phyloP scores from a whole-genome alignment of 2,888 invertebrate species.

The Agonopterix heracliana region DNA sequence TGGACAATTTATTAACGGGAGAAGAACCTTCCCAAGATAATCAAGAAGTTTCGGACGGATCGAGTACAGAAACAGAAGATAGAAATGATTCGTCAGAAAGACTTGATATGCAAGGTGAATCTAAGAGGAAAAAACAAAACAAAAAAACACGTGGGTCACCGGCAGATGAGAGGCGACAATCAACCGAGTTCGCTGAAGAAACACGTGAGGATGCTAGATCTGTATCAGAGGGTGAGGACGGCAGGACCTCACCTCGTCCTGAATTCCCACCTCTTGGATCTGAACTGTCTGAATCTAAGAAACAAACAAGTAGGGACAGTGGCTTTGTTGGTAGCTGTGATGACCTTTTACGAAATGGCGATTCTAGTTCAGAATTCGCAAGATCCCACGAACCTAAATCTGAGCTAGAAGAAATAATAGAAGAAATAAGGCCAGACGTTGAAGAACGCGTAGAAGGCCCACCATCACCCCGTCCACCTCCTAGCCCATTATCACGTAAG shows the following conservation, averaged over 20 bases:
- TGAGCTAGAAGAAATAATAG: constrained; percentile 76
- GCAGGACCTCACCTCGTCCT: constrained; percentile 81
- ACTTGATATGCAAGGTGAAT: constrained; percentile 85
- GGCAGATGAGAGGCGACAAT: constrained; percentile 79
- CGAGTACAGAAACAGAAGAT: constrained; percentile 85
- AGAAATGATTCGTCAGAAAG: constrained; percentile 81
- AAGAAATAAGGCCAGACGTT: constrained; percentile 75
- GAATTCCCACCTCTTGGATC: constrained; percentile 77
- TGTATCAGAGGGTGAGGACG: constrained; percentile 80
- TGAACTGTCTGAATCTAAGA: constrained; percentile 79
- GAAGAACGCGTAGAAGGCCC: constrained; percentile 67
- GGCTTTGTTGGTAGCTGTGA: constrained; percentile 93
- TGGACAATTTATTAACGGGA: constrained; percentile 85
- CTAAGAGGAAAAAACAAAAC: constrained; percentile 87
- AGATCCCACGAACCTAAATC: constrained; percentile 72
- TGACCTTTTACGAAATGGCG: constrained; percentile 83
- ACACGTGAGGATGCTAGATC: constrained; percentile 74
- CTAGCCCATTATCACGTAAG: constrained; percentile 82
- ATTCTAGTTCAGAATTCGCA: constrained; percentile 70
- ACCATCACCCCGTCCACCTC: constrained; percentile 70
- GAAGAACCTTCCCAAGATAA: constrained; percentile 72
- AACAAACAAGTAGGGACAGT: constrained; percentile 90
- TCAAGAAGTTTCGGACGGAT: constrained; percentile 82
- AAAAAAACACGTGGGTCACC: constrained; percentile 80
- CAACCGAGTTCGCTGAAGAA: constrained; percentile 78